Evolutionary conservation across 2,888 invertebrate genomes (phyloP), one percentile per base, ranked within the genome.

Genomic region (Helleia helle): DNA sequence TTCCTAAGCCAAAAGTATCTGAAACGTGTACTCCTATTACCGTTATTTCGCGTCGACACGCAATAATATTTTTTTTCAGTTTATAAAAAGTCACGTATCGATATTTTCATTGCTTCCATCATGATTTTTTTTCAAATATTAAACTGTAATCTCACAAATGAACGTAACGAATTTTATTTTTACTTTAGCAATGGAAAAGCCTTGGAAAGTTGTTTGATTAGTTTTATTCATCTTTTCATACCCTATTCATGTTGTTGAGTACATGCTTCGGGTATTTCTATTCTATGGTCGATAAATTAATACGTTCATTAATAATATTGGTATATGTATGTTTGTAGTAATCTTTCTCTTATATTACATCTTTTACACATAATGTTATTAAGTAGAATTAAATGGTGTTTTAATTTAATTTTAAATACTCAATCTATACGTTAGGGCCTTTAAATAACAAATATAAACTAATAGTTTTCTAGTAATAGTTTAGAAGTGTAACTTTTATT

Each of bases 1-100:
- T 0, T 15, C 18, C 18, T 15, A 22, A 18, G 34, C 18, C 11
- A 34, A 31, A 31, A 13, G 22, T 22, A 34, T 13, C 22, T 22
- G 22, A 11, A 18, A 34, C 34, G 8, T 3, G 22, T 12, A n/a
- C 18, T 17, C 14, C 30, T 14, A 30, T 22, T 18, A n/a, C 18
- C 11, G 15, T 30, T 15, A 30, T 13, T 34, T 34, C 22, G 7
- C 18, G 8, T 12, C 9, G 8, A 4, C 34, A 34, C 34, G 34
- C 34, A 34, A 34, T 34, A 11, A 17, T 31, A 30, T n/a, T 17
- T 34, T 22, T n/a, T 34, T 12, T 22, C 34, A 18, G 22, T 8
- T 34, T 22, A 34, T 34, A 18, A 34, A 34, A 34, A 18, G 34
- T 34, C 34, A 34, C 22, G 34, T 34, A 12, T 34, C 22, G 8